These are phyloP conservation scores for Heteromurus nitidus DNA, from an alignment of 2,888 invertebrate species.

Conservation along the genomic window DNA sequence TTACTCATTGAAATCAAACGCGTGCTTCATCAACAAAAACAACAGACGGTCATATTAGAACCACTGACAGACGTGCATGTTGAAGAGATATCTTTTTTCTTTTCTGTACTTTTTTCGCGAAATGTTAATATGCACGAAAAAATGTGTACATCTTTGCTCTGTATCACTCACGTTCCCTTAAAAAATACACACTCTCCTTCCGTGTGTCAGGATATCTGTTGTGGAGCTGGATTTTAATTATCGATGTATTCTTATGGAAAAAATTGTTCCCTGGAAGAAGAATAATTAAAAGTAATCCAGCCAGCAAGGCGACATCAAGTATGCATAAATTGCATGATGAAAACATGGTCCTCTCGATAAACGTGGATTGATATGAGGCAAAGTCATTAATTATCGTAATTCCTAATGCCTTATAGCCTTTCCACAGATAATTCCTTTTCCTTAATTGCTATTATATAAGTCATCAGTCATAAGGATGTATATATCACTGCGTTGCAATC, in stretches of 20 bases:
- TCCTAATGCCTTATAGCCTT: constrained; percentile 25
- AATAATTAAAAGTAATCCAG: constrained; percentile 44
- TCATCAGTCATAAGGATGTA: constrained; percentile 28
- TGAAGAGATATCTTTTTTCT: background rate
- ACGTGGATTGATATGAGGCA: constrained; percentile 6
- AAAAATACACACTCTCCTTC: constrained; percentile 28
- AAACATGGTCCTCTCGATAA: constrained; percentile 7
- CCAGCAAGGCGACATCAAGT: constrained; percentile 2
- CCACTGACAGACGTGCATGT: constrained; percentile 17
- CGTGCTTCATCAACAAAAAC: constrained; percentile 51
- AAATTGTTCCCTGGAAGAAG: constrained; percentile 36
- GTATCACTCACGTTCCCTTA: constrained; percentile 1
- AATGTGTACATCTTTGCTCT: background rate
- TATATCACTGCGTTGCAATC: constrained; percentile 3
- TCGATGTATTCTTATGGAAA: constrained; percentile 28
- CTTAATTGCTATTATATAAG: constrained; percentile 38
- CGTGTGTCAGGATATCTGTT: constrained; percentile 26
- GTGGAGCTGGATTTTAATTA: constrained; percentile 41
- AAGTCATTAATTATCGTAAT: constrained; percentile 49
- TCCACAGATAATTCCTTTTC: constrained; percentile 1
- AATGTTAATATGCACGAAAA: constrained; percentile 4
- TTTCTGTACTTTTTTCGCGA: background rate
- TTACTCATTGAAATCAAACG: constrained; percentile 48
- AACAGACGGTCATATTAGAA: constrained; percentile 36
- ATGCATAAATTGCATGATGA: constrained; percentile 36